These are phyloP conservation scores for Lissocephala sabroskyi DNA, from an alignment of 2,888 invertebrate species.

Conservation along the genomic window DNA sequence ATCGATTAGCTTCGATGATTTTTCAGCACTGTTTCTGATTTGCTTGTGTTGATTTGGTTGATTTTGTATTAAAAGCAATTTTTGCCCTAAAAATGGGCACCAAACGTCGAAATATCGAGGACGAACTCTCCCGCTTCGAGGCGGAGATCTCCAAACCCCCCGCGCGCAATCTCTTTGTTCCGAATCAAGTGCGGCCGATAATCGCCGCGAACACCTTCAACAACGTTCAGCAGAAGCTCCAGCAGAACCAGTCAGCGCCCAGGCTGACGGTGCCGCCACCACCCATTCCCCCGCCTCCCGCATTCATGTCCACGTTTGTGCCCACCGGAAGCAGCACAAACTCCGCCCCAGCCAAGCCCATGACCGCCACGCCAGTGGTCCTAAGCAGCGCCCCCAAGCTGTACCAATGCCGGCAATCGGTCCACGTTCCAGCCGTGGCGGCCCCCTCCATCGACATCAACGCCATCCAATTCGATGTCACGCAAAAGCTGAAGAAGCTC, in stretches of 20 bases:
- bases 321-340: slow-evolving; percentile 52
- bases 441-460: slow-evolving; percentile 74
- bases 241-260: slow-evolving; percentile 71
- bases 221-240: slow-evolving; percentile 80
- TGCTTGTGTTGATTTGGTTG: too few species aligned
- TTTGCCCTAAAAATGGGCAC: too few species aligned
- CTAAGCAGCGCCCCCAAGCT: slow-evolving; percentile 81
- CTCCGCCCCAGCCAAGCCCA: slow-evolving; percentile 35
- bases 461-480: slow-evolving; percentile 75
- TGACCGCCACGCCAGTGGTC: slow-evolving; percentile 74
- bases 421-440: slow-evolving; percentile 68
- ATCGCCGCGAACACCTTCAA: slow-evolving; percentile 83
- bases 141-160: slow-evolving; percentile 82
- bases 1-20: too few species aligned
- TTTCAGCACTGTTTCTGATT: too few species aligned
- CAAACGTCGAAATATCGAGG: slow-evolving; percentile 82
- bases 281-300: slow-evolving; percentile 69
- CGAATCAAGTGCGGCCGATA: slow-evolving; percentile 76
- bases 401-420: slow-evolving; percentile 76
- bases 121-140: slow-evolving; percentile 93
- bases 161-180: slow-evolving; percentile 71
- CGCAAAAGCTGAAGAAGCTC: slow-evolving; percentile 76
- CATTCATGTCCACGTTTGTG: slow-evolving; percentile 72
- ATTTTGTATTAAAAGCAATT: too few species aligned
- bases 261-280: slow-evolving; percentile 67